Percentiles rank a stretch among this genome's conserved stretches.
These are phyloP conservation scores for Pseudochromis fuscus DNA, from an alignment of 2,797 vertebrate species.

Conservation along the genomic window DNA sequence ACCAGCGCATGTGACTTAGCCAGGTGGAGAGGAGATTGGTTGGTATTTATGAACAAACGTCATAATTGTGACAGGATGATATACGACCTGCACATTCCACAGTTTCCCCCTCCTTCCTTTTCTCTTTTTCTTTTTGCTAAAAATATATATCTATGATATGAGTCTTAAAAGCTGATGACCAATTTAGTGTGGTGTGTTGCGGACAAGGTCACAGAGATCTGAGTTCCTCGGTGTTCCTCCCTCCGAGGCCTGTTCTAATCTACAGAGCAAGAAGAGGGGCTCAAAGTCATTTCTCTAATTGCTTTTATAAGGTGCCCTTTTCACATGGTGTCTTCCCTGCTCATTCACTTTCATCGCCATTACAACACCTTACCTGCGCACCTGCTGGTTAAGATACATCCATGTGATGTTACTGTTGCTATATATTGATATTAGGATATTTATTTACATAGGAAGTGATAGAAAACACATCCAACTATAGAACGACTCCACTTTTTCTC, in stretches of 20 bases:
- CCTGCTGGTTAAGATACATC: conserved; percentile 61
- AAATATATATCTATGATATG: conserved; percentile 85
- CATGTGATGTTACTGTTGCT: conserved; percentile 14
- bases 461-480: conserved; percentile 10
- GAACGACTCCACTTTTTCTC: neutral
- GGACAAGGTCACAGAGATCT: conserved; percentile 78
- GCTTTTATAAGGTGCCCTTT: conserved; percentile 87
- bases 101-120: conserved; percentile 56
- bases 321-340: conserved; percentile 78
- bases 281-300: conserved; percentile 86
- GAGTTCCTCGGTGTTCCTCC: conserved; percentile 71
- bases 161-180: conserved; percentile 84
- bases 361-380: conserved; percentile 61
- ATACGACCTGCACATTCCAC: conserved; percentile 79
- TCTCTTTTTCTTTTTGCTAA: conserved; percentile 77
- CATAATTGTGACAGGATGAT: conserved; percentile 92
- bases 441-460: conserved; percentile 5
- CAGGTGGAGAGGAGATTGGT: conserved; percentile 87
- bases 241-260: conserved; percentile 82
- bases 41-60: conserved; percentile 91
- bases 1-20: conserved; percentile 82
- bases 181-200: conserved; percentile 86
- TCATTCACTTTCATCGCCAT: conserved; percentile 78
- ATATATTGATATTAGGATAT: conserved; percentile 27
- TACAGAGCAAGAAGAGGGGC: conserved; percentile 79